phyloP scores from a whole-genome alignment of 2,888 invertebrate species.

The Ceriagrion tenellum region DNA sequence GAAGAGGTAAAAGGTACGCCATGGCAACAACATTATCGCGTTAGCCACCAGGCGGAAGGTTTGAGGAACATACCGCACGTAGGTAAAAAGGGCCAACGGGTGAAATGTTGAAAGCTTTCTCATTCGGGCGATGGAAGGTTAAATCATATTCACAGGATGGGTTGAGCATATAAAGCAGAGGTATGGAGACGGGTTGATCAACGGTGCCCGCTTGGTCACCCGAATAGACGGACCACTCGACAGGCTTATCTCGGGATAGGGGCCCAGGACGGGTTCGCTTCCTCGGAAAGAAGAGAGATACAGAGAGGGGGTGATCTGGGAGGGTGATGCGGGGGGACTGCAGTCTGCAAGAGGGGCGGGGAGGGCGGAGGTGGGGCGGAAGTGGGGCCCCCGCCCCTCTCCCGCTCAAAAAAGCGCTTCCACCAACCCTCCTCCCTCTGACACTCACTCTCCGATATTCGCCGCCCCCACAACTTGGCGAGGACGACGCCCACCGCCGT shows the following conservation, averaged over 20 bases:
- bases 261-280: slow-evolving; percentile 53
- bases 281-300: neutral
- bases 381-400: neutral
- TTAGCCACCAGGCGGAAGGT: neutral
- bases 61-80: neutral
- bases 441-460: slow-evolving; percentile 28
- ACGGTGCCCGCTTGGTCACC: neutral
- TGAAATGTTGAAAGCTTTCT: neutral
- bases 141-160: neutral
- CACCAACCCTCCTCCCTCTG: neutral
- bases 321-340: neutral
- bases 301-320: neutral
- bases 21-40: neutral
- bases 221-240: neutral
- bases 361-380: neutral
- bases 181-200: neutral
- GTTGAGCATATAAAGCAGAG: neutral
- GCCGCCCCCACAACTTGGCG: slow-evolving; percentile 1
- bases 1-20: too few relatives aligned
- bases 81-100: neutral
- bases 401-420: neutral
- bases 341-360: neutral
- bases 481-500: neutral
- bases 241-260: neutral
- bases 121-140: too few relatives aligned